Evolutionary conservation across 2,888 invertebrate species (phyloP), one percentile per base, ranked within the genome.

Genomic region (Magallana nippona): DNA sequence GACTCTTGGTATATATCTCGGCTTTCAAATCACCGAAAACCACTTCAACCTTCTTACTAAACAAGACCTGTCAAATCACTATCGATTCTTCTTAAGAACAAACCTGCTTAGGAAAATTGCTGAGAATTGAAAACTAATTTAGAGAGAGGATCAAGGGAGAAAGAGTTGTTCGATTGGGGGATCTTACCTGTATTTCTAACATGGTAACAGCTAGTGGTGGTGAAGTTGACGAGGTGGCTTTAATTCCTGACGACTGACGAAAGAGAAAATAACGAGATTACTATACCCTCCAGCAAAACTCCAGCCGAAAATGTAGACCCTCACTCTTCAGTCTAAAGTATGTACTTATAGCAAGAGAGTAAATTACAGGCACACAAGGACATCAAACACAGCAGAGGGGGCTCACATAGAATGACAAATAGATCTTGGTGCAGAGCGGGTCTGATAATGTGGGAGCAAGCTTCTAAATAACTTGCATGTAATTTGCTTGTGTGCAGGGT

Each of bases 161-260:
- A 71, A 32, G 10, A 22, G 15, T 71, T 71, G 15, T 22, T 27
- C 71, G 22, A 27, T 27, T 15, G 27, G 71, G 71, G 27, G 71
- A 27, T 22, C 71, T 71, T 71, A 71, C 71, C 71, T 71, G 71
- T 27, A 71, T 71, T 71, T 71, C 71, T 71, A 71, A 71, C 71
- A 71, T 71, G 27, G 22, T 27, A 71, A n/a, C 10, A 19, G n/a
- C 44, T 44, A 44, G 44, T 44, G 19, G 60, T 10, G 32, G 71
- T 27, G 71, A 27, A 71, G 71, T 27, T 27, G 71, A 71, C 15
- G 22, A 22, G 22, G 71, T 27, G 32, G 32, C 27, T 71, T 62
- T 22, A 62, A 62, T 62, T 62, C 19, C 62, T 19, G 11, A 27
- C 11, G 10, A 62, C 22, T 19, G 62, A 19, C 19, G 19, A 27